Evolutionary conservation across 2,888 invertebrate genomes (phyloP), one percentile per base, ranked within the genome.

Genomic region (Selenia dentaria): DNA sequence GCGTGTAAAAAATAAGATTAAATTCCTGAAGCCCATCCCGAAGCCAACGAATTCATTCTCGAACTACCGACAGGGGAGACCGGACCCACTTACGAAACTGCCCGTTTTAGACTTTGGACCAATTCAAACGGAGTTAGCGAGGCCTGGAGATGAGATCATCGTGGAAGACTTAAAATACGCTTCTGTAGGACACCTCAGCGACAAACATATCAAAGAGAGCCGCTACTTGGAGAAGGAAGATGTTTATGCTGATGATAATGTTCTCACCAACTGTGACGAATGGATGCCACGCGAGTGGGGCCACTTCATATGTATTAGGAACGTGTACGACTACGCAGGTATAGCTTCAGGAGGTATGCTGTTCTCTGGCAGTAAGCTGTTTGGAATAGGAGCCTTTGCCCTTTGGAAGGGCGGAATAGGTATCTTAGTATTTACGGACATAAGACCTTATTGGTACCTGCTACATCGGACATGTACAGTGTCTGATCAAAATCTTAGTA

Each of bases 271-370:
- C 6, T 51, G 51, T 29, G 47, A 47, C 0, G 26, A 12, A 5
- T 51, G 51, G 51, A 9, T 47, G 1, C 47, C 39, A 32, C 31
- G 48, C 48, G 54, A 56, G 49, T 51, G 51, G 51, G 51, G 51
- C 0, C 6, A 10, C 3, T 53, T 53, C 14, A 42, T 43, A 14
- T 49, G 49, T 29, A 22, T 53, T 9, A n/a, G 26, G 0, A 48
- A 48, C 9, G 4, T 31, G 1, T 6, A 10, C 6, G 8, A 44
- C 11, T 52, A 38, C 20, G 20, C 25, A 10, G 40, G 34, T 5
- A 8, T 51, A 6, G 52, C 38, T 3, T 48, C 52, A 1, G 44
- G 52, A 0, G 52, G 47, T 1, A 12, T 52, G 22, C 29, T 52
- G 3, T n/a, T 48, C 3, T 12, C 32, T 6, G 13, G 35, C 0